These are phyloP conservation scores for Pseudolaguvia tuberculata DNA, from an alignment of 2,113 vertebrate genomes.

Conservation along the genomic window DNA sequence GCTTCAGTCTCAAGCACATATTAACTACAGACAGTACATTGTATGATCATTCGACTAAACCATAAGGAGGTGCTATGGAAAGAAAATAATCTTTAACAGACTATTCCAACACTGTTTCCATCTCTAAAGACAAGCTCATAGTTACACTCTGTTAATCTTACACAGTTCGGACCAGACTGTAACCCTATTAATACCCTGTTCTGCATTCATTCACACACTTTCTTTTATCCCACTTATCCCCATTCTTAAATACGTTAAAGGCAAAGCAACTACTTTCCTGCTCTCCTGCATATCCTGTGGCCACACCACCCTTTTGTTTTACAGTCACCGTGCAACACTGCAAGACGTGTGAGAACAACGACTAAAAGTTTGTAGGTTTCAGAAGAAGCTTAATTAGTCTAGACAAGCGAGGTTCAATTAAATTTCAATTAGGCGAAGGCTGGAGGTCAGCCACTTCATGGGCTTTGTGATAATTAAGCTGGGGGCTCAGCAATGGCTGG, in stretches of 20 bases:
- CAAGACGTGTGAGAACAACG: conserved; percentile 29
- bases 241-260: conserved; percentile 30
- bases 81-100: not conserved
- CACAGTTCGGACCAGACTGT: conserved; percentile 4
- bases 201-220: conserved; percentile 25
- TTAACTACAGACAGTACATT: not conserved
- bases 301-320: not conserved
- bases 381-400: conserved; percentile 72
- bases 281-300: conserved; percentile 7
- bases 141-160: not conserved
- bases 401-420: conserved; percentile 76
- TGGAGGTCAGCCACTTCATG: conserved; percentile 69
- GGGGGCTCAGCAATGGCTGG: conserved; percentile 57
- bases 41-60: no score
- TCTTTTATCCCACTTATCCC: not conserved
- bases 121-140: not conserved
- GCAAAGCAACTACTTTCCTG: conserved; percentile 42
- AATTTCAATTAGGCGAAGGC: conserved; percentile 72
- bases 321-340: not conserved
- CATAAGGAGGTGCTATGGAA: not conserved
- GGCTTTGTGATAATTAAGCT: conserved; percentile 73
- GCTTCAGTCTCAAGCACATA: not conserved
- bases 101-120: not conserved
- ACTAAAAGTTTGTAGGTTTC: conserved; percentile 66
- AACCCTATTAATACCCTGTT: conserved; percentile 35